phyloP scores from a whole-genome alignment of 2,888 invertebrate species.

The Plagiodera versicolora region DNA sequence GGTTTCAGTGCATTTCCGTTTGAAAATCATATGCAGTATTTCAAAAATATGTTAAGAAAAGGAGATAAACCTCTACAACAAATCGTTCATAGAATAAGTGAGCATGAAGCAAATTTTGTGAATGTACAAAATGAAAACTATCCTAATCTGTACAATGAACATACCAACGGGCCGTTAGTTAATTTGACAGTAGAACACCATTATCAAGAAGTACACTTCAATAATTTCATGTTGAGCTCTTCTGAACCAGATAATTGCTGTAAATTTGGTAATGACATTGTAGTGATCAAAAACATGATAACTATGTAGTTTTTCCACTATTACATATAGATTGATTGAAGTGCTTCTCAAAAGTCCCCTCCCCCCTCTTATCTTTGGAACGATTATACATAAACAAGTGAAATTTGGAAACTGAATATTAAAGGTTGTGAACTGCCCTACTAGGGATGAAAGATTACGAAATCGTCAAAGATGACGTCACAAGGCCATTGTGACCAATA shows the following conservation, averaged over 20 bases:
- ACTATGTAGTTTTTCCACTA: not conserved
- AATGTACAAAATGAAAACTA: not conserved
- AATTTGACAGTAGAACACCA: not conserved
- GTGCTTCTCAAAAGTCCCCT: too few relatives aligned
- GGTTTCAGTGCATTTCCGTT: constrained; percentile 22
- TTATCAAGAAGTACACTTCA: not conserved
- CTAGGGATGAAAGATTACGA: too few relatives aligned
- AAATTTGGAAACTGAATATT: too few relatives aligned
- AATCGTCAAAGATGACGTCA: too few relatives aligned
- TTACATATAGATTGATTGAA: not conserved
- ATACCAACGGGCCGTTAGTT: not conserved
- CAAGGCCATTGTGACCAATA: too few relatives aligned
- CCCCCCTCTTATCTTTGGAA: too few relatives aligned
- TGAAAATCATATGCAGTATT: constrained; percentile 21
- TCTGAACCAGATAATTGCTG: not conserved
- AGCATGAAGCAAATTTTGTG: not conserved
- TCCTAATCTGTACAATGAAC: not conserved
- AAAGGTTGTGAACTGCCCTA: too few relatives aligned
- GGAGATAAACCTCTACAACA: constrained; percentile 20
- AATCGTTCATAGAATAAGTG: constrained; percentile 11
- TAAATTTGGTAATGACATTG: not conserved
- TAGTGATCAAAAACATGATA: not conserved
- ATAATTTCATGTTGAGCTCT: not conserved
- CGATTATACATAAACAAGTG: too few relatives aligned
- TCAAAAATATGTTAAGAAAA: constrained; percentile 16